These are phyloP conservation scores for Laticauda colubrina DNA, from an alignment of 2,113 vertebrate genomes.

Conservation along the genomic window DNA sequence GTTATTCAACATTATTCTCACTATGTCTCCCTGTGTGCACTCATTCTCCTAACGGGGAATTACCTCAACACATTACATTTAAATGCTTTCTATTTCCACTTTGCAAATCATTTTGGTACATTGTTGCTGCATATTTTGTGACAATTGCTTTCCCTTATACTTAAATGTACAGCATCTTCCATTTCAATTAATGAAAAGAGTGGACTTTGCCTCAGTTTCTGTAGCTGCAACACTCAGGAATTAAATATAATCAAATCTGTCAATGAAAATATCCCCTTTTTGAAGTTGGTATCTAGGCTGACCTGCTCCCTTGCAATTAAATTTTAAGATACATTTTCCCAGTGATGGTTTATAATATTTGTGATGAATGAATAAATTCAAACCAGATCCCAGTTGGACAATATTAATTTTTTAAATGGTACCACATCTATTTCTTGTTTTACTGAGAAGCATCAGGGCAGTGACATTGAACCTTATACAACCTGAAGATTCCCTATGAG, in stretches of 20 bases:
- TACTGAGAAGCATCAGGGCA: not conserved
- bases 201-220: not conserved
- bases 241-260: not conserved
- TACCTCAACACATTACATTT: slow-evolving; percentile 26
- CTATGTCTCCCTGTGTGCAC: too few species aligned
- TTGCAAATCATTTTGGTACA: slow-evolving; percentile 28
- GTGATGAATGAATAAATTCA: not conserved
- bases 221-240: not conserved
- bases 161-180: not conserved
- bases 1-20: too few species aligned
- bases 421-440: not conserved
- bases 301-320: not conserved
- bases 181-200: not conserved
- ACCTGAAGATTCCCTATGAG: not conserved
- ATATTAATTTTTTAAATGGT: not conserved
- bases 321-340: not conserved
- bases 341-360: not conserved
- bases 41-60: too few species aligned
- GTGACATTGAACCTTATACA: too few species aligned
- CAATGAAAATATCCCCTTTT: not conserved
- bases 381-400: not conserved
- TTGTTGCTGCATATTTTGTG: not conserved
- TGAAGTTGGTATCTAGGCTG: not conserved
- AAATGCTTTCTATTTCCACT: slow-evolving; percentile 39
- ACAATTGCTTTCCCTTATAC: slow-evolving; percentile 14